A percentile compares a stretch with the other conserved stretches of the same genome.
These are phyloP conservation scores for Gadus chalcogrammus DNA, from an alignment of 2,113 vertebrate species.

Conservation along the genomic window DNA sequence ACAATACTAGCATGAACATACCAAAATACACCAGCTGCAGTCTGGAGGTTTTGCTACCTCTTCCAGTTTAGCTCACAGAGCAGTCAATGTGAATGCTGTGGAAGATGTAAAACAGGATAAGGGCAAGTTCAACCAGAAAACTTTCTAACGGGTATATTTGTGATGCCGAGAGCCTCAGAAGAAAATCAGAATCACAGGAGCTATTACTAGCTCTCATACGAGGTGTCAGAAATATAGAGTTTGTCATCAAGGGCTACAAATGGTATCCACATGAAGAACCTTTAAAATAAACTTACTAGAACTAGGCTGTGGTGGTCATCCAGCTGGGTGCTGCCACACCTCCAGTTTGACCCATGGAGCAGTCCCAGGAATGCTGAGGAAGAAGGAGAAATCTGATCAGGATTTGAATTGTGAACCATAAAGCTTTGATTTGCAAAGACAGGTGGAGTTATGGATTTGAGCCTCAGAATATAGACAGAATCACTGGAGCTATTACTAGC, in stretches of 20 bases:
- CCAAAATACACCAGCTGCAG: not conserved
- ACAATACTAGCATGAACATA: not conserved
- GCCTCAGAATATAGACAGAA: not conserved
- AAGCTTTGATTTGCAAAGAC: no score
- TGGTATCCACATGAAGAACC: not conserved
- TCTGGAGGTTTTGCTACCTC: not conserved
- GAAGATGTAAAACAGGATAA: no score
- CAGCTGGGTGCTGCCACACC: no score
- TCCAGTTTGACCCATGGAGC: no score
- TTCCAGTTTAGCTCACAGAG: not conserved
- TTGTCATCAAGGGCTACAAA: conserved; percentile 13
- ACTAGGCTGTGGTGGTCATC: no score
- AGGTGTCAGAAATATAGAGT: conserved; percentile 16
- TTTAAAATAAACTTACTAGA: conserved; percentile 26
- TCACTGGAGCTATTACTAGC: not conserved
- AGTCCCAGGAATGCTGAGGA: no score
- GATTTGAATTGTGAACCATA: no score
- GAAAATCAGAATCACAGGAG: not conserved
- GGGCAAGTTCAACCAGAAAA: no score
- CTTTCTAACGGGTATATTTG: no score
- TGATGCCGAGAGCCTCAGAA: not conserved
- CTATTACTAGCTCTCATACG: conserved; percentile 7
- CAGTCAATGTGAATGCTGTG: no score
- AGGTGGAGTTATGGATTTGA: not conserved
- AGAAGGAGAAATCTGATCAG: no score